Base-by-base conservation (phyloP, 2,888 invertebrate genomes). In the Lithophane leautieri region DNA sequence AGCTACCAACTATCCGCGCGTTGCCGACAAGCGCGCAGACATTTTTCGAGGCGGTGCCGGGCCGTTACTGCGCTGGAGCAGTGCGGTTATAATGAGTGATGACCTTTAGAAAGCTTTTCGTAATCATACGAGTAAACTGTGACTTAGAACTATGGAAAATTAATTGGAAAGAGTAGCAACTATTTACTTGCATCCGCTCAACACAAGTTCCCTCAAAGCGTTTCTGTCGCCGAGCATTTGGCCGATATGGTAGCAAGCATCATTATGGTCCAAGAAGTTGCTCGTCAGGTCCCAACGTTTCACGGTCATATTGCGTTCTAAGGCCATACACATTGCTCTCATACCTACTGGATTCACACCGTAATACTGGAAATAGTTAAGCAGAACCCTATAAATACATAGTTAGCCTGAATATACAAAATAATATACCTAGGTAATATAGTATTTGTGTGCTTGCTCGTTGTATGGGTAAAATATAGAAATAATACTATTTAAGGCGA, bases 131-230 rank as follows among this genome's bases (percentile, higher is more conserved):
- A 58, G 58, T 19, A 16, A 58, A 28, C 1, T 25, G 8, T 28
- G 9, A 19, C 8, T 50, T 8, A 22, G 44, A 4, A 44, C 44
- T 4, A 28, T n/a, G n/a, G 16, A 12, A 42, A 16, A 63, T 9
- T 16, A 22, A 19, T 16, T 25, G 8, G 9, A 28, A 28, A 25
- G 14, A 16, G 22, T 58, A 52, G 11, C 16, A 40, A 61, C 44
- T 40, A 56, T 56, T 56, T 79, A 80, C 80, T 61, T 80, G 81
- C 80, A 80, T 69, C 73, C 58, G 9, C n/a, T 54, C 50, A 81
- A 56, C 3, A 81, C 28, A 0, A 81, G 40, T 34, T 67, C 52
- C 7, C 19, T 61, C 19, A 81, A 25, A 50, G 42, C 73, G n/a
- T 70, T 80, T 16, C 14, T n/a, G 2, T 75, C 28, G 2, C 75